Evolutionary conservation across 2,888 invertebrate genomes (phyloP).

Genomic region (Drosophila quinaria): DNA sequence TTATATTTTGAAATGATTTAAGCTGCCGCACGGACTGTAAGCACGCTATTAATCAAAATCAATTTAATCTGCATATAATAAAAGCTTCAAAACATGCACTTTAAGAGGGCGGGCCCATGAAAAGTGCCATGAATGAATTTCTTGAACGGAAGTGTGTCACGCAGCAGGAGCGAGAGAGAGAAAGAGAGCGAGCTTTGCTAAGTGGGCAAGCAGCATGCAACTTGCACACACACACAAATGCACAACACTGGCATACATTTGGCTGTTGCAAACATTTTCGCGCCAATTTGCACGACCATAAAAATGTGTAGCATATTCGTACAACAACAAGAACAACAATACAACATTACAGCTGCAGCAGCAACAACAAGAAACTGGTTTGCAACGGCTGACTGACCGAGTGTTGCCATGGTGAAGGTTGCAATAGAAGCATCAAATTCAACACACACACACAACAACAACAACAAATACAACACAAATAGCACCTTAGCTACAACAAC

Average conservation of each 20-base stretch:
- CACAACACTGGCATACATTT: constrained; percentile 61
- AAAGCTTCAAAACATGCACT: constrained; percentile 14
- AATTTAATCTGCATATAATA: not conserved
- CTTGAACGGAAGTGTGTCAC: constrained; percentile 68
- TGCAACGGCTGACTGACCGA: constrained; percentile 70
- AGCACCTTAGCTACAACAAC: constrained; percentile 24
- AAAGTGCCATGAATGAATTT: constrained; percentile 67
- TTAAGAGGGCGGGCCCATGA: constrained; percentile 27
- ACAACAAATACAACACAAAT: constrained; percentile 15
- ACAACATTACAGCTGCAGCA: constrained; percentile 37
- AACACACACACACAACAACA: constrained; percentile 24
- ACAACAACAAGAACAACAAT: constrained; percentile 42
- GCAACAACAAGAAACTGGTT: constrained; percentile 68
- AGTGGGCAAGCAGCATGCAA: constrained; percentile 40
- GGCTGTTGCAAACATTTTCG: constrained; percentile 76
- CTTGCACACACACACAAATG: constrained; percentile 12
- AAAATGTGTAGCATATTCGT: constrained; percentile 60
- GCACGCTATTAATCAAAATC: too few relatives aligned
- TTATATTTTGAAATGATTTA: too few relatives aligned
- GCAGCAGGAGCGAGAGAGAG: constrained; percentile 6
- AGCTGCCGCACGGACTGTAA: too few relatives aligned
- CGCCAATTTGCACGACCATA: constrained; percentile 69
- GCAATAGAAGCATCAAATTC: constrained; percentile 49
- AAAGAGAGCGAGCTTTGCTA: constrained; percentile 18
- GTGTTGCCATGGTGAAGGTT: constrained; percentile 77